Conservation (phyloP, 1,140 invertebrate genomes). For the Nasonia vitripennis region DNA sequence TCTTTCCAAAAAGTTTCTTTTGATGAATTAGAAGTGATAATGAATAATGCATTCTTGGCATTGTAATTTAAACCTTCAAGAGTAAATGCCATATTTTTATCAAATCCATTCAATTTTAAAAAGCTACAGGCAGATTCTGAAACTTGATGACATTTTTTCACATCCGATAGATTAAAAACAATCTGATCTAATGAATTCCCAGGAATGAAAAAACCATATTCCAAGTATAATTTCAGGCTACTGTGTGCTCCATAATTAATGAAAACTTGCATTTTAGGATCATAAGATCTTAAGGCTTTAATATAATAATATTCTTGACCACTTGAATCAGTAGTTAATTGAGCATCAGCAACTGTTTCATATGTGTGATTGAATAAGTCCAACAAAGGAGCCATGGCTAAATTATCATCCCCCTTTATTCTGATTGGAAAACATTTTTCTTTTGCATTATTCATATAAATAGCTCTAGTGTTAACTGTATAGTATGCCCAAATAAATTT, state of each 20-base stretch:
- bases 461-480: conserved; percentile 85
- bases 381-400: conserved; percentile 85
- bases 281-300: conserved; percentile 70
- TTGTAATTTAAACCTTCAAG: conserved; percentile 77
- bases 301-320: conserved; percentile 77
- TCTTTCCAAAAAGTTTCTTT: conserved; percentile 60
- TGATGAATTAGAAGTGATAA: conserved; percentile 60
- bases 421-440: conserved; percentile 63
- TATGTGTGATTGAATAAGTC: conserved; percentile 87
- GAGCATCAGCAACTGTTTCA: conserved; percentile 74
- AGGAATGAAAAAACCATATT: conserved; percentile 85
- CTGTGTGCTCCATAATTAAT: conserved; percentile 85
- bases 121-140: conserved; percentile 73
- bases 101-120: conserved; percentile 73
- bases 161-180: conserved; percentile 72
- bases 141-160: conserved; percentile 66
- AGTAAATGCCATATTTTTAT: conserved; percentile 75
- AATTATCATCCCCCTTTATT: conserved; percentile 74
- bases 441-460: conserved; percentile 76
- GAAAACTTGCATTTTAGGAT: conserved; percentile 80
- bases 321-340: conserved; percentile 69
- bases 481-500: conserved; percentile 80
- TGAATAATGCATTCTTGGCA: conserved; percentile 67
- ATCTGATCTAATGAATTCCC: conserved; percentile 80
- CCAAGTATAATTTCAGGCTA: conserved; percentile 81